Base-by-base conservation (phyloP, 2,888 invertebrate species). In the Cosmorhoe ocellata region DNA sequence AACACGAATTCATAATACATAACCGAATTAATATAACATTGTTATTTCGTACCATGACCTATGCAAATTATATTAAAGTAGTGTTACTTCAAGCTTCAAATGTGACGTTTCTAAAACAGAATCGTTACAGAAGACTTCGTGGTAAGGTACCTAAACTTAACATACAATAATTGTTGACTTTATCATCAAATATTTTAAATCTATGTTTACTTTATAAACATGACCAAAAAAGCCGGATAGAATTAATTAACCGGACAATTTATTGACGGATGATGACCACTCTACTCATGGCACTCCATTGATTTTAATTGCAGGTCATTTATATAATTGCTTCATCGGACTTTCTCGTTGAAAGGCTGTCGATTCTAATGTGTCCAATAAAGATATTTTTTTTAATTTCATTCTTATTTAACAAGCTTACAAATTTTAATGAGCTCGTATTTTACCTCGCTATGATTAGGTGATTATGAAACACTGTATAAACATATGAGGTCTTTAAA, bases 261-360 rank as follows among this genome's bases (percentile, higher is more conserved):
- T 7, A 24, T 12, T 12, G 10, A 27, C 5, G n/a, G 12, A 32
- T 9, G 32, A 76, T 76, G 24, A 22, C 44, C 13, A 28, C 53
- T 79, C 48, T 45, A 48, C 53, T 37, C 48, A 78, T 79, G 77
- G 77, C 79, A 79, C 79, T 82, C 75, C 71, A 82, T 83, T 80
- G 75, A 72, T 74, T 87, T 84, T 88, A 86, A 89, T 89, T 86
- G 79, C 79, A 64, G 72, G 49, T 75, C 76, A 82, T 85, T 84
- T 74, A 84, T 84, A 79, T 84, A 83, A 88, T 85, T 81, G 81
- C 84, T 84, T 79, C 75, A 85, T 86, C 76, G 70, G 74, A 79
- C 82, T 84, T 84, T 84, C 84, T 74, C 76, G 72, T 79, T 71
- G 73, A 82, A 79, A 75, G 77, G 70, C 74, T 77, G 79, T 80